Evolutionary conservation across 2,797 vertebrate genomes (phyloP).

Genomic region (Rhinella marina): DNA sequence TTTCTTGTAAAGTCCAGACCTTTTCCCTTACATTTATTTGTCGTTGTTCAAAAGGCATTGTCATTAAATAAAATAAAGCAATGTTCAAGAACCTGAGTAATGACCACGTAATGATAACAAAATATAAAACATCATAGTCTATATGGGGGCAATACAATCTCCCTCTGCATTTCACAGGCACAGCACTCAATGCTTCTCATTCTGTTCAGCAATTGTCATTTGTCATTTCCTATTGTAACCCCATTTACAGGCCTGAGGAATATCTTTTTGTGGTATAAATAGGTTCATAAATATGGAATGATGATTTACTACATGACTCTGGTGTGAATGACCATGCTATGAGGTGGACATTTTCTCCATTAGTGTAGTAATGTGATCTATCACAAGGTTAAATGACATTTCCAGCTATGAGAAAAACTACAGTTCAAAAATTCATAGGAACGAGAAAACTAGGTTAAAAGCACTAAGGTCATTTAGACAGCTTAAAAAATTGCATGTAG

Average conservation of each 20-base stretch:
- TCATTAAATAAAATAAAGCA: background rate
- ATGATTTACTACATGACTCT: slow-evolving; percentile 68
- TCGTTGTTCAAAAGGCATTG: background rate
- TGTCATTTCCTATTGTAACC: slow-evolving; percentile 42
- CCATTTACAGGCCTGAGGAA: slow-evolving; percentile 39
- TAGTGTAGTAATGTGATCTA: slow-evolving; percentile 7
- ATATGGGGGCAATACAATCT: background rate
- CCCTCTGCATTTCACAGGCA: background rate
- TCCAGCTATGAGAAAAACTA: slow-evolving; percentile 1
- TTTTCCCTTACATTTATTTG: background rate
- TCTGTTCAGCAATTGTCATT: slow-evolving; percentile 13
- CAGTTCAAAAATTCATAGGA: slow-evolving; percentile 10
- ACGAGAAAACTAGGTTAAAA: slow-evolving; percentile 24
- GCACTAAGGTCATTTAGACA: slow-evolving; percentile 14
- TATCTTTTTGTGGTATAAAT: slow-evolving; percentile 33
- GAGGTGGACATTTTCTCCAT: slow-evolving; percentile 16
- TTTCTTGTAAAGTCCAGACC: background rate
- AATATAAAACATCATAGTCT: slow-evolving; percentile 4
- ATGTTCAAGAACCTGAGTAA: slow-evolving; percentile 1
- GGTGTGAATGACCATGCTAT: slow-evolving; percentile 46
- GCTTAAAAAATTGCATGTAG: background rate
- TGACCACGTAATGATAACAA: slow-evolving; percentile 21
- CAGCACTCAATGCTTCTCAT: background rate
- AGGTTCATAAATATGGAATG: slow-evolving; percentile 64
- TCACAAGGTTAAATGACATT: slow-evolving; percentile 35